Percentiles rank a stretch among this genome's conserved stretches.
These are phyloP conservation scores for Trichogramma pretiosum DNA, from an alignment of 1,140 invertebrate genomes.

Conservation along the genomic window DNA sequence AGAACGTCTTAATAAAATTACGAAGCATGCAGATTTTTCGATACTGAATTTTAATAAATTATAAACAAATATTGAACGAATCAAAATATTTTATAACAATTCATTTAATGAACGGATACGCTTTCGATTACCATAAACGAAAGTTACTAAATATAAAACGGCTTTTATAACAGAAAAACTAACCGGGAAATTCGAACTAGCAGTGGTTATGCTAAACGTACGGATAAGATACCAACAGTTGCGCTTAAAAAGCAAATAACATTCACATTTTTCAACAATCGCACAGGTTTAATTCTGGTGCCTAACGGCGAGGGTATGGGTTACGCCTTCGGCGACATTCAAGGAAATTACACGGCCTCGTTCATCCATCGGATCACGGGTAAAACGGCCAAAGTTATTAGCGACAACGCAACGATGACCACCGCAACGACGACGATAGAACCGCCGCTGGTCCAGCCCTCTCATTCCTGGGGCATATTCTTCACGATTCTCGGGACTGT, in stretches of 20 bases:
- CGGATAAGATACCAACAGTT: no score
- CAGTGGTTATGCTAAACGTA: conserved; percentile 13
- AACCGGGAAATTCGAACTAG: no score
- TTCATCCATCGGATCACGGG: conserved; percentile 38
- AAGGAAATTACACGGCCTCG: conserved; percentile 37
- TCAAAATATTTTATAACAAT: no score
- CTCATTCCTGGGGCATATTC: conserved; percentile 79
- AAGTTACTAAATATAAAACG: no score
- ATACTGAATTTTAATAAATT: no score
- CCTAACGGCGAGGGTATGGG: conserved; percentile 85
- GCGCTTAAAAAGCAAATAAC: background rate
- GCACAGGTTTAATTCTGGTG: conserved; percentile 70
- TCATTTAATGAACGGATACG: no score
- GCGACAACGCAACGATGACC: conserved; percentile 1
- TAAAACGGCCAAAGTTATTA: conserved; percentile 5
- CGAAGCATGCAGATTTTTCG: no score
- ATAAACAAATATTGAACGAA: no score
- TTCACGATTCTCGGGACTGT: conserved; percentile 91
- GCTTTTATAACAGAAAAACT: no score
- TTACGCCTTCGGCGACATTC: conserved; percentile 64
- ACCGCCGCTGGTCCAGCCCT: conserved; percentile 31
- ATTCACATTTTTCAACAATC: background rate
- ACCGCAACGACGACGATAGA: conserved; percentile 10
- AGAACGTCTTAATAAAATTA: no score
- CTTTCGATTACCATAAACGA: no score